These are phyloP conservation scores for Trachelus stipa DNA, from an alignment of 2,888 invertebrate species.

Conservation along the genomic window DNA sequence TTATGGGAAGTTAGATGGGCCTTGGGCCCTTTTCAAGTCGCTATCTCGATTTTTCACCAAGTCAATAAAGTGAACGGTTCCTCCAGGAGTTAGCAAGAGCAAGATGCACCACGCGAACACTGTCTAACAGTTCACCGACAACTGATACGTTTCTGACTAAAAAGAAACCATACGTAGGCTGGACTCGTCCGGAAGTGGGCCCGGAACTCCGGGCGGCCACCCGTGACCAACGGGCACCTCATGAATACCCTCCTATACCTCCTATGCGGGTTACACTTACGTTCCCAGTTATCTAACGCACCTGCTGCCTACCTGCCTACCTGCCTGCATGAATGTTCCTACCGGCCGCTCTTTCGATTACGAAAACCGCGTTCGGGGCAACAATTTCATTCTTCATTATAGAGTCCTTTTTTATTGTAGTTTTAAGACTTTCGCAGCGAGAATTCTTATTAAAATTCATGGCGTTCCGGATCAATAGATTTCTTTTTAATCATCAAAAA, in stretches of 20 bases:
- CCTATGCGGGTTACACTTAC: constrained; percentile 9
- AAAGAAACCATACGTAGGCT: constrained; percentile 57
- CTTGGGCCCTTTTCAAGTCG: background rate
- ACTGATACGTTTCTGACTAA: constrained; percentile 30
- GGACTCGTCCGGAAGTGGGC: constrained; percentile 60
- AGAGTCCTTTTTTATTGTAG: background rate
- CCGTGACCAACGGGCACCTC: constrained; percentile 60
- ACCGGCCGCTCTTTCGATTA: background rate
- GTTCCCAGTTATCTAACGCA: constrained; percentile 45
- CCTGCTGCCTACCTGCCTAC: constrained; percentile 37
- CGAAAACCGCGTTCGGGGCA: background rate
- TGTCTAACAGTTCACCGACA: constrained; percentile 40
- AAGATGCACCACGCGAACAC: constrained; percentile 16
- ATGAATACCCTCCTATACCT: constrained; percentile 34
- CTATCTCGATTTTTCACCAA: background rate
- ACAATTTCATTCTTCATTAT: background rate
- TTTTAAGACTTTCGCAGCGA: too few relatives aligned
- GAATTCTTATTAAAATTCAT: too few relatives aligned
- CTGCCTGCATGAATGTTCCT: background rate
- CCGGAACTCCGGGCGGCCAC: constrained; percentile 64
- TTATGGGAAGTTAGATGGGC: background rate
- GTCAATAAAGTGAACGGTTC: background rate
- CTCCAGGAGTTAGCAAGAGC: background rate
- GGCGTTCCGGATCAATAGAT: too few relatives aligned
- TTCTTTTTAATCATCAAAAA: background rate